Percentiles rank a stretch among this genome's conserved stretches.
phyloP scores from a whole-genome alignment of 2,888 invertebrate species.

The Yponomeuta evonymella region DNA sequence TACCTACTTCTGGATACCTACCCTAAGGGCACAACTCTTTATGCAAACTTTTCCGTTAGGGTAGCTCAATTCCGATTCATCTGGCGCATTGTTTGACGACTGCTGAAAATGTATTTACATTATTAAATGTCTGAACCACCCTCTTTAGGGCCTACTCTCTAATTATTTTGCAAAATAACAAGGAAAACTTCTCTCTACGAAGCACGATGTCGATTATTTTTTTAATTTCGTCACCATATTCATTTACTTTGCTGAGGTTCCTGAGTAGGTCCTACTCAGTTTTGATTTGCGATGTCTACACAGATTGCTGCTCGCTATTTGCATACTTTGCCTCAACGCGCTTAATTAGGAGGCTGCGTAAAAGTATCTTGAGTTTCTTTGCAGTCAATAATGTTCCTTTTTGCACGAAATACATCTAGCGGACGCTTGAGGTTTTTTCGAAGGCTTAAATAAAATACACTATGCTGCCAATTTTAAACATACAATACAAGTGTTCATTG shows the following conservation, averaged over 20 bases:
- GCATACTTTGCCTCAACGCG: conserved; percentile 53
- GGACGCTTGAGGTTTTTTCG: neutral
- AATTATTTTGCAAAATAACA: neutral
- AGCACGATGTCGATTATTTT: neutral
- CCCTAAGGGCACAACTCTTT: conserved; percentile 53
- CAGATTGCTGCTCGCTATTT: conserved; percentile 56
- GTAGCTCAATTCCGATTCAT: conserved; percentile 40
- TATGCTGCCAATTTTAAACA: neutral
- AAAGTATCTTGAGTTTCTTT: neutral
- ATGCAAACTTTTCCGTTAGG: conserved; percentile 54
- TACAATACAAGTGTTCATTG: neutral
- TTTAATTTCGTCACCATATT: too few relatives aligned
- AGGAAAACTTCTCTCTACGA: neutral
- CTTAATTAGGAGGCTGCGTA: conserved; percentile 42
- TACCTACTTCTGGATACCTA: conserved; percentile 29
- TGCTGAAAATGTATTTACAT: conserved; percentile 72
- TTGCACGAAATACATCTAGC: neutral
- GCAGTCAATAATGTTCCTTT: neutral
- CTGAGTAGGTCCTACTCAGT: conserved; percentile 38
- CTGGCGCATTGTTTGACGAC: conserved; percentile 66
- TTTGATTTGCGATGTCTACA: conserved; percentile 68
- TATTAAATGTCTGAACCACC: conserved; percentile 52
- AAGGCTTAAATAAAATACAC: neutral
- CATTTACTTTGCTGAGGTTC: neutral
- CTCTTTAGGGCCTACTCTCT: neutral